Evolutionary conservation across 1,140 invertebrate genomes (phyloP).

Genomic region (Formica exsecta): DNA sequence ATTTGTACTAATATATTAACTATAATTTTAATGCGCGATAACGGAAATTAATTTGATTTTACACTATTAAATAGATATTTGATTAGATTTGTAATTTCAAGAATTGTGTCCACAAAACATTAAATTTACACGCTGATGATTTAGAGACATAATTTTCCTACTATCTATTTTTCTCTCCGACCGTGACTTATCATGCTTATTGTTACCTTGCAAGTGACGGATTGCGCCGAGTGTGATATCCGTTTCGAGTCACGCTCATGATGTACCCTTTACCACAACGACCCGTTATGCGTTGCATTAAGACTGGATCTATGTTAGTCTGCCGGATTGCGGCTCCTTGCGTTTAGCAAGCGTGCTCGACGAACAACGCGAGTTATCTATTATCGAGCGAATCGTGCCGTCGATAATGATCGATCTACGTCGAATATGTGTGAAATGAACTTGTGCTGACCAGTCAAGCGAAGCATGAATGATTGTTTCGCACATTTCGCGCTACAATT

Average conservation of each 20-base stretch:
- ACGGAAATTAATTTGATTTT: neutral
- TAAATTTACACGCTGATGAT: neutral
- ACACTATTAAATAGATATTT: neutral
- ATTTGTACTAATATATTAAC: neutral
- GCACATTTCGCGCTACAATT: neutral
- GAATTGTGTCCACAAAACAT: neutral
- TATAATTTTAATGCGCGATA: neutral
- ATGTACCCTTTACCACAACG: constrained; percentile 66
- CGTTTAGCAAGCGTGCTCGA: constrained; percentile 13
- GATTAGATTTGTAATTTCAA: neutral
- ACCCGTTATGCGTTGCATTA: constrained; percentile 41
- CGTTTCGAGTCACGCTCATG: constrained; percentile 57
- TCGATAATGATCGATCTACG: constrained; percentile 2
- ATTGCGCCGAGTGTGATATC: constrained; percentile 32
- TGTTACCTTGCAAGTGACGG: constrained; percentile 22
- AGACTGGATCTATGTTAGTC: constrained; percentile 24
- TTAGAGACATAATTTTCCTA: neutral
- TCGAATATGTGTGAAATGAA: constrained; percentile 16
- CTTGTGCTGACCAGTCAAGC: neutral
- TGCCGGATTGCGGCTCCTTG: constrained; percentile 13
- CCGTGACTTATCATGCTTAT: constrained; percentile 26
- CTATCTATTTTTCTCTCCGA: neutral
- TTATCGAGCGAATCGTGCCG: neutral
- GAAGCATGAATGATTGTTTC: neutral
- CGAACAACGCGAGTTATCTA: neutral